A percentile compares a stretch with the other conserved stretches of the same genome.
Conservation (phyloP, 2,888 invertebrate species). For the Phengaris alcon region DNA sequence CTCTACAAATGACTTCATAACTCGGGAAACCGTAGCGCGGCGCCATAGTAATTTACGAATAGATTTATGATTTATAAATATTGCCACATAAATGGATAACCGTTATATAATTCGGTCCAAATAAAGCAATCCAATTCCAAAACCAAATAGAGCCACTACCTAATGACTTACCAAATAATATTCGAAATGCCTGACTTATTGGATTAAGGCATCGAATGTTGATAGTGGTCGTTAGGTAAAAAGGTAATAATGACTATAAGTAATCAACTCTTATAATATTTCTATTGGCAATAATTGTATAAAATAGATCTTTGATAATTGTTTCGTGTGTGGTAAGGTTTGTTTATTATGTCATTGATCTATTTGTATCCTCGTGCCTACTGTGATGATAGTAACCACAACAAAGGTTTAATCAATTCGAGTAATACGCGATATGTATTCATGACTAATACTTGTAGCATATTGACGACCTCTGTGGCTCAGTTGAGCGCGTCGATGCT, state of each 20-base stretch:
- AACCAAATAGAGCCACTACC: constrained; percentile 11
- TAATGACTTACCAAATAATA: constrained; percentile 39
- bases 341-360: neutral
- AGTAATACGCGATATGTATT: no score
- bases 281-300: neutral
- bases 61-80: constrained; percentile 11
- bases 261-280: constrained; percentile 17
- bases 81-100: constrained; percentile 10
- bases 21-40: neutral
- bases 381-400: no score
- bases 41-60: neutral
- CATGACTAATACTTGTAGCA: no score
- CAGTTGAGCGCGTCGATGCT: no score
- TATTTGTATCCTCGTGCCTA: no score
- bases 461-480: no score
- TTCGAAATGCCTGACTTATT: constrained; percentile 49
- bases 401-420: no score
- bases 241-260: constrained; percentile 2
- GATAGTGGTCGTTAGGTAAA: constrained; percentile 50
- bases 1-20: neutral
- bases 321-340: neutral
- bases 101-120: constrained; percentile 23
- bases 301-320: neutral
- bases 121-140: constrained; percentile 25
- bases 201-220: constrained; percentile 65